Conservation (phyloP, 1,140 invertebrate species). For the Drosophila lacertosa region DNA sequence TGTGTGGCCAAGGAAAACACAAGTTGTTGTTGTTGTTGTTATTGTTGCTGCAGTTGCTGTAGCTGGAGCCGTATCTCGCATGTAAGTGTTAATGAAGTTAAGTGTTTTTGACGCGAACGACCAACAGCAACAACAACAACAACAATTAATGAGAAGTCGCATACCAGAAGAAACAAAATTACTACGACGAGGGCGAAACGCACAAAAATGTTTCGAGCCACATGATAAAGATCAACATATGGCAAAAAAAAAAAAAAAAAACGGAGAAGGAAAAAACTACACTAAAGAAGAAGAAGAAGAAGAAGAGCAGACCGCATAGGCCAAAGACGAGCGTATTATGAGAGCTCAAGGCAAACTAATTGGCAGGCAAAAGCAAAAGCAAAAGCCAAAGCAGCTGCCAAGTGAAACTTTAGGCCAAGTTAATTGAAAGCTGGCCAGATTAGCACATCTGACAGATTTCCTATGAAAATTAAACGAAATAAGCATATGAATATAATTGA, state of each 20-base stretch:
- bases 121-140: constrained; percentile 50
- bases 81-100: constrained; percentile 83
- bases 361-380: not conserved
- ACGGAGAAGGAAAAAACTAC: not conserved
- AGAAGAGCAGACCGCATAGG: constrained; percentile 25
- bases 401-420: constrained; percentile 36
- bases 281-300: not conserved
- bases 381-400: constrained; percentile 11
- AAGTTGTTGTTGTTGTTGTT: constrained; percentile 38
- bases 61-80: constrained; percentile 62
- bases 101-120: constrained; percentile 77
- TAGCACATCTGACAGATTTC: constrained; percentile 13
- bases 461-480: not conserved
- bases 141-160: constrained; percentile 78
- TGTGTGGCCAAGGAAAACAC: constrained; percentile 68
- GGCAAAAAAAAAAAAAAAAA: constrained; percentile 44
- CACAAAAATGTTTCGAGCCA: constrained; percentile 61
- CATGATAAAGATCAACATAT: constrained; percentile 73
- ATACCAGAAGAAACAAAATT: constrained; percentile 46
- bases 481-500: no score
- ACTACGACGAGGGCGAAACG: constrained; percentile 36
- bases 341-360: constrained; percentile 29
- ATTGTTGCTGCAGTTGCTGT: constrained; percentile 46
- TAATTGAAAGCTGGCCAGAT: constrained; percentile 43
- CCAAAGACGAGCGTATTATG: constrained; percentile 24